A percentile compares a stretch with the other conserved stretches of the same genome.
Evolutionary conservation across 2,797 vertebrate species (phyloP).

Genomic region (Sciurus carolinensis): DNA sequence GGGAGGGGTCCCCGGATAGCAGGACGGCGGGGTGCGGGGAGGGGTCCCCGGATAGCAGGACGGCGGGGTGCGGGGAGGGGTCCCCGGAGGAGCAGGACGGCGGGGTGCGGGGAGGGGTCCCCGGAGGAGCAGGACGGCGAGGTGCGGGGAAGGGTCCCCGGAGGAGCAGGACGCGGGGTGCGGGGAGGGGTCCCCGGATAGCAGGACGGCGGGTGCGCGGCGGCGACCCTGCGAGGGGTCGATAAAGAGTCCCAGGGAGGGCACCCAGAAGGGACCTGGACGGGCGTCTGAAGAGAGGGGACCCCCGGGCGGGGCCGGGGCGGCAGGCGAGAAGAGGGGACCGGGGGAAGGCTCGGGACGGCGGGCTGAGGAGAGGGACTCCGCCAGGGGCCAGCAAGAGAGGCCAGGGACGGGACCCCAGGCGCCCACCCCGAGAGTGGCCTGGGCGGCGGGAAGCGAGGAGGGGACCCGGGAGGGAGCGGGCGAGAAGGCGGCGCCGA

Average conservation of each 20-base stretch:
- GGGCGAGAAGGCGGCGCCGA: background rate
- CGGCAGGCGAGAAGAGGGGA: background rate
- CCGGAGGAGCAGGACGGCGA: background rate
- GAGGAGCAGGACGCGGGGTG: background rate
- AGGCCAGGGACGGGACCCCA: background rate
- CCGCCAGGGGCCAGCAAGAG: background rate
- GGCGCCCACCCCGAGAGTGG: background rate
- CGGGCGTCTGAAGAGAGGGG: too few species aligned
- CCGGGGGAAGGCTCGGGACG: background rate
- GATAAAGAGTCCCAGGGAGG: background rate
- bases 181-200: background rate
- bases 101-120: background rate
- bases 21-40: background rate
- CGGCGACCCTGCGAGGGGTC: background rate
- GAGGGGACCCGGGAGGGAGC: background rate
- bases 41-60: background rate
- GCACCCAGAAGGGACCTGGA: background rate
- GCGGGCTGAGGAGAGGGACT: background rate
- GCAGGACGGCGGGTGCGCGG: background rate
- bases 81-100: background rate
- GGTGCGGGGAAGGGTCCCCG: background rate
- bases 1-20: background rate
- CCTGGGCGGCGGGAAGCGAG: too few species aligned
- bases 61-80: background rate
- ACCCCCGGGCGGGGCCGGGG: too few species aligned